phyloP scores from a whole-genome alignment of 2,797 vertebrate genomes.

The Alcedo atthis region DNA sequence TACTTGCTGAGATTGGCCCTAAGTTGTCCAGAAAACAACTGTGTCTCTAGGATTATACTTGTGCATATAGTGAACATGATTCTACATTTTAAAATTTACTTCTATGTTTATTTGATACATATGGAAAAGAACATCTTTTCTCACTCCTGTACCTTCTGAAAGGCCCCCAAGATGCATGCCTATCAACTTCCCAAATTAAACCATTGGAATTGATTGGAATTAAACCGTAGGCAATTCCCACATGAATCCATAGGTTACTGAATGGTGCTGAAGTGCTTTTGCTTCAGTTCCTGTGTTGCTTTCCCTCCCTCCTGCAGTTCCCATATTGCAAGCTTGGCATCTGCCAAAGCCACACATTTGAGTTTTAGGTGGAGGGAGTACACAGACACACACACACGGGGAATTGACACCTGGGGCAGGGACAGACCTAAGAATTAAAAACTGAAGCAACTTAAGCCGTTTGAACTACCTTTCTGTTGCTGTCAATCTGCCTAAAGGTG shows the following conservation, averaged over 20 bases:
- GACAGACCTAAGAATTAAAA: background rate
- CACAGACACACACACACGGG: background rate
- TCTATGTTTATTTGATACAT: background rate
- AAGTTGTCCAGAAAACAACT: background rate
- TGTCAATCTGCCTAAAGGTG: background rate
- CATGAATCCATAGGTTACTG: background rate
- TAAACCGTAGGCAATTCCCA: too few species aligned
- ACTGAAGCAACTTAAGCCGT: background rate
- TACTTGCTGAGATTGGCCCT: background rate
- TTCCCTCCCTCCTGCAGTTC: background rate
- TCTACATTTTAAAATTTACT: background rate
- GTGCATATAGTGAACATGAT: background rate
- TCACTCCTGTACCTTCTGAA: background rate
- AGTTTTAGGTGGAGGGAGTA: background rate
- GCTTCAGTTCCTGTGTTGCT: background rate
- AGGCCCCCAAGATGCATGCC: background rate
- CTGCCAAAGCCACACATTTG: background rate
- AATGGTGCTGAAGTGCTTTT: background rate
- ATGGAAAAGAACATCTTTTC: background rate
- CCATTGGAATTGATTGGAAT: too few species aligned
- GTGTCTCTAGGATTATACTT: background rate
- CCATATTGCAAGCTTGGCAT: background rate
- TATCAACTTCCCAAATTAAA: background rate
- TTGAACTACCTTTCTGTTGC: background rate
- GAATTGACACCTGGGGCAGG: background rate